Evolutionary conservation across 2,888 invertebrate genomes (phyloP).

Genomic region (Pimpla rufipes): DNA sequence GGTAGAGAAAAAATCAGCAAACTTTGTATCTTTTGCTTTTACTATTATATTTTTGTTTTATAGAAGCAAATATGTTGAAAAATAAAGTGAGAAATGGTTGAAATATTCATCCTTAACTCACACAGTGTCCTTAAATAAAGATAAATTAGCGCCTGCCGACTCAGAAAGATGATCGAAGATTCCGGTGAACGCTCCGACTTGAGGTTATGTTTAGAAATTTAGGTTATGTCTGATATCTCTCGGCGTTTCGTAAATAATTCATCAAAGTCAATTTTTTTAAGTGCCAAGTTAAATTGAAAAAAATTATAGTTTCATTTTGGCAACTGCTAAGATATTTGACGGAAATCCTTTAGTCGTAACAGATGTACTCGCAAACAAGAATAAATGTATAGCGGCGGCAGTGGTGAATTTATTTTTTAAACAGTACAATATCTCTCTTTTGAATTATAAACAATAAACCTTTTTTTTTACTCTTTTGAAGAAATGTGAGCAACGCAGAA

Average conservation of each 20-base stretch:
- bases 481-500: no score
- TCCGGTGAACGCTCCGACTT: not conserved
- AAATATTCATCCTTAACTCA: not conserved
- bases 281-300: not conserved
- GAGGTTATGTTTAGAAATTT: slow-evolving; percentile 32
- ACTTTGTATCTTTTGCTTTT: no score
- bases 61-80: not conserved
- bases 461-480: no score
- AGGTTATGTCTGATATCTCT: slow-evolving; percentile 1
- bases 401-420: not conserved
- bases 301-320: not conserved
- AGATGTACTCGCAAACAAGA: not conserved
- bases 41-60: no score
- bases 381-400: not conserved
- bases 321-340: not conserved
- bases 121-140: not conserved
- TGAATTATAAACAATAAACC: no score
- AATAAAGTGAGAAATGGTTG: not conserved
- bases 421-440: no score
- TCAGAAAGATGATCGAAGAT: not conserved
- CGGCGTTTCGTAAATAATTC: not conserved
- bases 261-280: not conserved
- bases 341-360: no score
- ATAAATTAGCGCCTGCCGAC: not conserved
- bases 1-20: no score